Evolutionary conservation across 2,113 vertebrate species (phyloP).

Genomic region (Chaetura pelagica): DNA sequence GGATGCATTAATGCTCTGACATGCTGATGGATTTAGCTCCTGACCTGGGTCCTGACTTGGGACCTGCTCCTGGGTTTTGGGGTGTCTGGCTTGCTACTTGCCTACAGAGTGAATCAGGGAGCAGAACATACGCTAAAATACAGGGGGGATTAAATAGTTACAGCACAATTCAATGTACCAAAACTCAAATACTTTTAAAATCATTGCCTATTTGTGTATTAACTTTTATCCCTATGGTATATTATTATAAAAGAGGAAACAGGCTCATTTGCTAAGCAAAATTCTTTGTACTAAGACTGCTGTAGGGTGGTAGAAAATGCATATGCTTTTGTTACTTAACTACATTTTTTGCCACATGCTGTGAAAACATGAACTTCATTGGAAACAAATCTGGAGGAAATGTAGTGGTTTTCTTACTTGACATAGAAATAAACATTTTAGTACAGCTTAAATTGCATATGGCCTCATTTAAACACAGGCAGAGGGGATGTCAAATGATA

Average conservation of each 20-base stretch:
- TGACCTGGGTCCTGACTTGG: not conserved
- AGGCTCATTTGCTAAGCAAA: not conserved
- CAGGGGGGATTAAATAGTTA: not conserved
- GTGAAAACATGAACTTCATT: not conserved
- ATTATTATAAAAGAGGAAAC: not conserved
- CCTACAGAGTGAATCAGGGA: not conserved
- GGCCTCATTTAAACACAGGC: not conserved
- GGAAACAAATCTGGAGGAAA: not conserved
- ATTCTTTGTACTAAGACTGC: not conserved
- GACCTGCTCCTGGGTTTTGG: not conserved
- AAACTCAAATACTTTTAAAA: not conserved
- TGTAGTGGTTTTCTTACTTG: not conserved
- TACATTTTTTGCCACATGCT: not conserved
- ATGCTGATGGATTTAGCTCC: not conserved
- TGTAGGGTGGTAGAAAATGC: not conserved
- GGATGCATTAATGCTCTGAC: fast-evolving
- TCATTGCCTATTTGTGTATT: not conserved
- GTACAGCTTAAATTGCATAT: not conserved
- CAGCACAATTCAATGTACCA: not conserved
- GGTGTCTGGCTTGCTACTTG: not conserved
- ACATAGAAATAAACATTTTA: not conserved
- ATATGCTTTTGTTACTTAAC: not conserved
- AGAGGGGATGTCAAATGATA: not conserved
- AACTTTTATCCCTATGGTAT: fast-evolving
- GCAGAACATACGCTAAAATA: not conserved